phyloP scores from a whole-genome alignment of 2,113 vertebrate species.

The human region GRCh38 chr3:153102501-153103000 shows the following conservation, averaged over 20 bases:
- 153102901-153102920: neutral
- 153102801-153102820: neutral
- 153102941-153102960: neutral
- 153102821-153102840: neutral
- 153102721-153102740: neutral
- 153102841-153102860: neutral
- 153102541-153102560: neutral
- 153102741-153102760: neutral
- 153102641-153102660: neutral
- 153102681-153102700: neutral
- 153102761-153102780: neutral
- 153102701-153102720: neutral
- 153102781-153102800: neutral
- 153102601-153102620: neutral
- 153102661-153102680: neutral
- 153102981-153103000: no score
- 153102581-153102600: no score
- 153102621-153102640: neutral
- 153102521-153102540: neutral
- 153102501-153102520: neutral
- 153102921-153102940: neutral
- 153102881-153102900: neutral
- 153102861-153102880: neutral
- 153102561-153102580: neutral
- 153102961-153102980: neutral